phyloP scores from a whole-genome alignment of 2,888 invertebrate species.

The Phaonia tiefii region DNA sequence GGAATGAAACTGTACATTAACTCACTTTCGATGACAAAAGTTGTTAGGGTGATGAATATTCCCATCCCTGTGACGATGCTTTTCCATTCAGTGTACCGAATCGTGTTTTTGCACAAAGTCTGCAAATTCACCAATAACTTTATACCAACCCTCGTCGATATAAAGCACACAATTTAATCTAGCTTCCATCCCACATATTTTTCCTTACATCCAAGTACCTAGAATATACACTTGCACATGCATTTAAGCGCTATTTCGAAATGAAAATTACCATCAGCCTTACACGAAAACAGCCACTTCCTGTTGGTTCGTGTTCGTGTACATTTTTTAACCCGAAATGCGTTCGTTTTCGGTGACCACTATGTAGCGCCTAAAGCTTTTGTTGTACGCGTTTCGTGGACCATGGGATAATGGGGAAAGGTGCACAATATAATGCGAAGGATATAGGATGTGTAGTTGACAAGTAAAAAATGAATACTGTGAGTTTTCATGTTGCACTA shows the following conservation, averaged over 20 bases:
- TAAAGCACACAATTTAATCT: background rate
- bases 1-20: too few species aligned
- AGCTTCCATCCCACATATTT: background rate
- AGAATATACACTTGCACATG: background rate
- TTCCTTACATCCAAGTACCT: background rate
- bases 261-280: constrained; percentile 15
- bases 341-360: constrained; percentile 18
- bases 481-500: constrained; percentile 24
- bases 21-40: too few species aligned
- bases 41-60: too few species aligned
- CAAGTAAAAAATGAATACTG: constrained; percentile 20
- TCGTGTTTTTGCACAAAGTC: too few species aligned
- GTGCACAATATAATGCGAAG: constrained; percentile 3
- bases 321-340: background rate
- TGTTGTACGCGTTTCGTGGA: constrained; percentile 10
- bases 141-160: background rate
- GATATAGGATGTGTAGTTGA: constrained; percentile 22
- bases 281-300: background rate
- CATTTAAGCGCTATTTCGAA: constrained; percentile 14
- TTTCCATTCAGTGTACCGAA: too few species aligned
- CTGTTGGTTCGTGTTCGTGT: too few species aligned
- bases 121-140: background rate
- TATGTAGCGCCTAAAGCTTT: background rate
- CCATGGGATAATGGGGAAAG: constrained; percentile 2
- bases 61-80: too few species aligned